phyloP scores from a whole-genome alignment of 2,797 vertebrate species.

The Muscicapa comitata region DNA sequence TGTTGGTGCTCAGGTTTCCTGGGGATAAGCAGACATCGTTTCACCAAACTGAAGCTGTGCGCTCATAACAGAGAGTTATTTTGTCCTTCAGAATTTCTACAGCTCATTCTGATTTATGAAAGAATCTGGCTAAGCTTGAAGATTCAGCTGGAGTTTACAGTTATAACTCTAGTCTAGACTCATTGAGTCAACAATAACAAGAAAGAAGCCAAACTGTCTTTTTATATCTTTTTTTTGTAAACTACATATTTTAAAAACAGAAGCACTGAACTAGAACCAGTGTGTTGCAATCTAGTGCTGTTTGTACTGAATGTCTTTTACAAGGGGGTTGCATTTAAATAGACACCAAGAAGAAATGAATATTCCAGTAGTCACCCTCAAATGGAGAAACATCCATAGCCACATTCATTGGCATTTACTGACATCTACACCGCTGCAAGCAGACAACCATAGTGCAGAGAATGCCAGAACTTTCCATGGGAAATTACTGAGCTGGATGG shows the following conservation, averaged over 20 bases:
- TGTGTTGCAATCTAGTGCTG: not conserved
- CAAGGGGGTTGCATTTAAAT: not conserved
- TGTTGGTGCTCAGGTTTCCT: not conserved
- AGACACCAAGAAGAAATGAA: not conserved
- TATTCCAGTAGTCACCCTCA: not conserved
- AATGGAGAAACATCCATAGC: not conserved
- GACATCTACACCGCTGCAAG: not conserved
- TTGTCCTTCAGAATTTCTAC: constrained; percentile 32
- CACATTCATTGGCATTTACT: not conserved
- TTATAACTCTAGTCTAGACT: constrained; percentile 2
- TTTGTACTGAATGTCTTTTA: not conserved
- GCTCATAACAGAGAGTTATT: not conserved
- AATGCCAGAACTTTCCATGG: not conserved
- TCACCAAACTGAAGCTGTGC: not conserved
- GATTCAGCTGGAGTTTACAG: constrained; percentile 18
- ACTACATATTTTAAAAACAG: not conserved
- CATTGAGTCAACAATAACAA: not conserved
- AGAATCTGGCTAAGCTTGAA: constrained; percentile 4
- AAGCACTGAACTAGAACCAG: not conserved
- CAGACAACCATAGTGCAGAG: not conserved
- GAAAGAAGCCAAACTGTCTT: not conserved
- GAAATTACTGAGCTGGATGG: not conserved
- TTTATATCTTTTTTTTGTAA: constrained; percentile 17
- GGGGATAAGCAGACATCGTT: not conserved
- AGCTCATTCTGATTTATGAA: constrained; percentile 24